Percentiles rank a stretch among this genome's conserved stretches.
phyloP scores from a whole-genome alignment of 2,888 invertebrate genomes.

The Sympetrum striolatum region DNA sequence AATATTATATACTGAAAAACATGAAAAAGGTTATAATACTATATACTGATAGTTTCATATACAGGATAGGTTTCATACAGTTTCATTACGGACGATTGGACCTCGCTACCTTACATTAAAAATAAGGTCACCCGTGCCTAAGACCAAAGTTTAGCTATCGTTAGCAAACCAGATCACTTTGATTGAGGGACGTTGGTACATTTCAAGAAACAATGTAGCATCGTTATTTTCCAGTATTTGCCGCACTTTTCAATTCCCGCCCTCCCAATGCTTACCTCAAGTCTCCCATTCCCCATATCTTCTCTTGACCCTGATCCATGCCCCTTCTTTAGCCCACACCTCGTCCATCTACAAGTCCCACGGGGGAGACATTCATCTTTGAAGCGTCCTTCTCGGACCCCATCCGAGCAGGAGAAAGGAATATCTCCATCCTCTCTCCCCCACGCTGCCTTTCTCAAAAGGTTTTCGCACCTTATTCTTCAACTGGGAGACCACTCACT shows the following conservation, averaged over 20 bases:
- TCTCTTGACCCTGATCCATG: constrained; percentile 5
- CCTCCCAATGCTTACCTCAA: not conserved
- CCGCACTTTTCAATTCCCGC: not conserved
- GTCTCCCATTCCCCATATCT: not conserved
- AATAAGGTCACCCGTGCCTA: too few species aligned
- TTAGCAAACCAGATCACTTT: too few species aligned
- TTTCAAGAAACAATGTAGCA: not conserved
- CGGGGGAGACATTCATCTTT: not conserved
- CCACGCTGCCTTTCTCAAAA: not conserved
- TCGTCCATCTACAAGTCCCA: not conserved
- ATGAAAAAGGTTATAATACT: too few species aligned
- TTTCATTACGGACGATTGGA: too few species aligned
- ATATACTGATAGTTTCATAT: too few species aligned
- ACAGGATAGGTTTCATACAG: too few species aligned
- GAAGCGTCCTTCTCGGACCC: not conserved
- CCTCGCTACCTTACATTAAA: too few species aligned
- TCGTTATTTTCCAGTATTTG: not conserved
- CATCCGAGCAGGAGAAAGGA: not conserved
- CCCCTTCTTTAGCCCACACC: not conserved
- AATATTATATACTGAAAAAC: too few species aligned
- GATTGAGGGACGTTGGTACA: too few species aligned
- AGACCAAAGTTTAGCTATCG: too few species aligned
- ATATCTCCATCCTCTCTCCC: not conserved
- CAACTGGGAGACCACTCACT: not conserved
- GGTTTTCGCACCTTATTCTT: not conserved